Evolutionary conservation across 1,140 invertebrate species (phyloP), one percentile per base, ranked within the genome.

Genomic region (Lutraria rhynchaena): DNA sequence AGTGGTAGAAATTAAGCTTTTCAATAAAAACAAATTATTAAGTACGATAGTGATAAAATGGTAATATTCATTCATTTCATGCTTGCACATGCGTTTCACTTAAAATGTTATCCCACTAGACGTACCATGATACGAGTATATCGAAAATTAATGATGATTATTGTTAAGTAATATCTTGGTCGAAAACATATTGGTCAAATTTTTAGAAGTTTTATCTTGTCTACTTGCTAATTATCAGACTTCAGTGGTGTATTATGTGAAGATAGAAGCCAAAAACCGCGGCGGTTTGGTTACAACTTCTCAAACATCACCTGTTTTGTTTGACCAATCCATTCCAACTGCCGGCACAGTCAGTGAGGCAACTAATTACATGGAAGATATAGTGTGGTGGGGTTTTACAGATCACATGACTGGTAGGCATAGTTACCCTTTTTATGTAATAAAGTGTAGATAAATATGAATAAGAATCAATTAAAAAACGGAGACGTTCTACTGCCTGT

Each of bases 301-400:
- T 7, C 35, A 27, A 29, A 82, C 85, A 15, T 31, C 78, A 13
- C 78, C 85, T 19, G 37, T 86, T 4, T 0, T 86, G 15, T 82
- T 61, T 57, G 85, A 86, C 63, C 17, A 78, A 1, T 74, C 85
- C 22, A 33, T 41, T 17, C 85, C 85, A 19, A 60, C 74, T 44
- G 15, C 73, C 17, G 85, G 85, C 27, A 29, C 53, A 19, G 78
- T 84, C 24, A 51, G 61, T 3, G 74, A 82, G 49, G 85, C 82
- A 7, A 53, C 31, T 1, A 53, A 75, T 33, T 84, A 82, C 55
- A 63, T 4, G 1, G 22, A 41, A 4, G 85, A 83, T 37, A 15
- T 75, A 0, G 70, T 81, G 5, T 86, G 85, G 85, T 65, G 46
- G 33, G 69, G 69, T 4, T 63, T 44, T 19, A 70, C 31, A 13